Conservation (phyloP, 2,113 vertebrate species). For the Hoplias malabaricus region DNA sequence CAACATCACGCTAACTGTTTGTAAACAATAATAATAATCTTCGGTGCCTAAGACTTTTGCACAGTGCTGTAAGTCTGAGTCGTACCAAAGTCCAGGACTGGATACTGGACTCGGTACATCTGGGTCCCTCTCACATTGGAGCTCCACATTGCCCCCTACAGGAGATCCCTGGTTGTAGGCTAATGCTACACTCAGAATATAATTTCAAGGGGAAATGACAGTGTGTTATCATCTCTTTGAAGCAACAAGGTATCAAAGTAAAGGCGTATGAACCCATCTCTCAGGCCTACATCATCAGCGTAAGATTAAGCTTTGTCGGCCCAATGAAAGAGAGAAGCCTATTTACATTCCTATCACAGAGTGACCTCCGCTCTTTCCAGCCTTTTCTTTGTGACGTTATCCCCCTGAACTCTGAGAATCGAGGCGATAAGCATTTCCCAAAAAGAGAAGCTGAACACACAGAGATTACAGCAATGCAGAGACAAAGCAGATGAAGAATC, state of each 20-base stretch:
- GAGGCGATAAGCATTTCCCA: not conserved
- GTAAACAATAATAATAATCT: too few species aligned
- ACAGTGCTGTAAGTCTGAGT: too few species aligned
- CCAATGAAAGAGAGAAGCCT: not conserved
- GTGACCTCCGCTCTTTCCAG: not conserved
- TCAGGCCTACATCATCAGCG: not conserved
- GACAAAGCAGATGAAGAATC: not conserved
- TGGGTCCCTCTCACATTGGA: too few species aligned
- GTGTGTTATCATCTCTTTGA: not conserved
- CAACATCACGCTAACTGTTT: too few species aligned
- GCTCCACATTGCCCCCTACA: too few species aligned
- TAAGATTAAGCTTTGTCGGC: not conserved
- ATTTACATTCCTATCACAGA: not conserved
- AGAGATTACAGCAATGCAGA: not conserved
- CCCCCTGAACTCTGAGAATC: constrained; percentile 12
- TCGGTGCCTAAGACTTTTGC: too few species aligned
- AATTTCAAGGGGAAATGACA: not conserved
- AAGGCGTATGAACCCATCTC: not conserved
- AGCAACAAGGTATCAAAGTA: not conserved
- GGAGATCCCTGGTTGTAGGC: too few species aligned
- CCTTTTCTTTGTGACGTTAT: not conserved
- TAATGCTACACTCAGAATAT: too few species aligned
- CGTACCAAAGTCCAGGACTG: too few species aligned
- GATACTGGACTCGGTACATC: too few species aligned
- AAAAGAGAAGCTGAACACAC: not conserved